Conservation (phyloP, 2,797 vertebrate genomes). For the Typhlichthys subterraneus region DNA sequence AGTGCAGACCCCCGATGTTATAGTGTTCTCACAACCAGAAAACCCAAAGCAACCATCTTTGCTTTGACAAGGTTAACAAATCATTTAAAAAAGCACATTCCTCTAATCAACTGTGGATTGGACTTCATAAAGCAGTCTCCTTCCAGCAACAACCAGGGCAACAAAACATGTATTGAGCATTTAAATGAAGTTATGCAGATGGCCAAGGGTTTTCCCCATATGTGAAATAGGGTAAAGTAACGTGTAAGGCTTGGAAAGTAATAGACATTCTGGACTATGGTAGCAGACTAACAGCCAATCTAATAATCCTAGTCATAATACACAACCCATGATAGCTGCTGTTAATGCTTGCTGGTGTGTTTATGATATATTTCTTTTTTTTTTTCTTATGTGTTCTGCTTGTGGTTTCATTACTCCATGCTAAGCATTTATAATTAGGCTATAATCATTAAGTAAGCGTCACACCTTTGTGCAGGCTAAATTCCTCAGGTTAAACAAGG, state of each 20-base stretch:
- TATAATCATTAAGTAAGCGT: constrained; percentile 43
- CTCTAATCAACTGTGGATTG: constrained; percentile 4
- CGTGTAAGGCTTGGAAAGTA: constrained; percentile 51
- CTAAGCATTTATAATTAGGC: constrained; percentile 46
- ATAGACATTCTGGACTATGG: constrained; percentile 43
- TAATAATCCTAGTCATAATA: constrained; percentile 30
- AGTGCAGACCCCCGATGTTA: constrained; percentile 28
- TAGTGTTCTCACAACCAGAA: constrained; percentile 38
- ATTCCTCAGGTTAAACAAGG: constrained; percentile 59
- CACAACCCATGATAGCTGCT: constrained; percentile 21
- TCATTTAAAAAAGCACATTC: constrained; percentile 12
- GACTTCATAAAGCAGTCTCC: not conserved
- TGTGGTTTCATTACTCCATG: constrained; percentile 30
- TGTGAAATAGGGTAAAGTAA: constrained; percentile 22
- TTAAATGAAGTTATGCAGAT: constrained; percentile 1
- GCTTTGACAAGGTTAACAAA: constrained; percentile 14
- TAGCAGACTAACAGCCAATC: constrained; percentile 23
- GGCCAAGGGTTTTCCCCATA: constrained; percentile 39
- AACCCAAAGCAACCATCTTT: constrained; percentile 25
- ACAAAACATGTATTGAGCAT: constrained; percentile 13
- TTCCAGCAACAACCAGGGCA: constrained; percentile 6
- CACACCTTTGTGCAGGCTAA: constrained; percentile 35
- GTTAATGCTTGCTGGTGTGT: constrained; percentile 4
- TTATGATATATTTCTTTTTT: not conserved
- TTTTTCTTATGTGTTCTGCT: constrained; percentile 17